Base-by-base conservation (phyloP, 2,888 invertebrate genomes). In the Ormia ochracea region DNA sequence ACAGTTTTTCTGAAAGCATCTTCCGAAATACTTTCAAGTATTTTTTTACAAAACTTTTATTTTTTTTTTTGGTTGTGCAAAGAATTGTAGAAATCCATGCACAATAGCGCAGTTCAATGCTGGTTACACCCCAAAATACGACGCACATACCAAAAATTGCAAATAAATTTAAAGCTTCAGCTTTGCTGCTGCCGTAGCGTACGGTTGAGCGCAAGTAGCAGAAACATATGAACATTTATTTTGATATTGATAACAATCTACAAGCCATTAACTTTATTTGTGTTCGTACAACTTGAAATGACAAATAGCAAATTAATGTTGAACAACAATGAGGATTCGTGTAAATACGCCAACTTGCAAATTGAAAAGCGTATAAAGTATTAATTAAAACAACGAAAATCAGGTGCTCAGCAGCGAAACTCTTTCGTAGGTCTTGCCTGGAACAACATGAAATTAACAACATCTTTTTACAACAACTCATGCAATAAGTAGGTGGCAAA, bases 341-440 rank as follows among this genome's bases (percentile, higher is more conserved):
- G 80, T 76, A 63, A 80, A 76, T 73, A 76, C 76, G 80, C 80
- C 80, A 76, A 80, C 80, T 43, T 63, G 38, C 31, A 50, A 56
- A 58, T 66, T 66, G 26, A 4, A 17, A 14, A 54, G 63, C 59
- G 36, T 69, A 50, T 50, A 52, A 61, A 72, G 43, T 59, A 38
- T 41, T 70, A 59, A 70, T 61, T 41, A 61, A 50, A 28, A 21
- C 14, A 50, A 43, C 43, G 28, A 41, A 63, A 66, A 50, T 50
- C 63, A 63, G 70, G 77, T 70, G 14, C 21, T 63, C 68, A 23
- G 21, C 21, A 45, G 52, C 31, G 9, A n/a, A 17, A 26, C 45
- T 58, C 36, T 33, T 23, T 56, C 17, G 38, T 38, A n/a, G 17
- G 19, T 41, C 21, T 21, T 6, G 17, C 9, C 36, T 38, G 56